phyloP scores from a whole-genome alignment of 2,888 invertebrate genomes.

The Oasisia sp. region DNA sequence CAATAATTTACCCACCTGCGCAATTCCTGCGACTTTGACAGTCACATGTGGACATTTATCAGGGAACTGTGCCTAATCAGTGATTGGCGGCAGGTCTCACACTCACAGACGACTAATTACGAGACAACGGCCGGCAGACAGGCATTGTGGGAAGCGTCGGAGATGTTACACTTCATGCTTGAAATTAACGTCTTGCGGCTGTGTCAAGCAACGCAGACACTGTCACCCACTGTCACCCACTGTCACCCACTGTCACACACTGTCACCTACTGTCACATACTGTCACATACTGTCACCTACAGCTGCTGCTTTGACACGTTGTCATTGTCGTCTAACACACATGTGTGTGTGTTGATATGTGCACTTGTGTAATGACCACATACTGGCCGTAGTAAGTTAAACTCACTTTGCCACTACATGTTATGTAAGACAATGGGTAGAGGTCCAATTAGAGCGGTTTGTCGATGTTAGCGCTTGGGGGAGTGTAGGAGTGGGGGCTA shows the following conservation, averaged over 20 bases:
- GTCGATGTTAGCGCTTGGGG: not conserved
- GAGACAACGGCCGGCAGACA: not conserved
- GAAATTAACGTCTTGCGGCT: not conserved
- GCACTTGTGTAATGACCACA: not conserved
- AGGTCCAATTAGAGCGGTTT: not conserved
- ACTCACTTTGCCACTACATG: not conserved
- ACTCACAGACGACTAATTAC: not conserved
- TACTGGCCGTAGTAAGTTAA: not conserved
- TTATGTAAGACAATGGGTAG: not conserved
- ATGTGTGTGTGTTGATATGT: not conserved
- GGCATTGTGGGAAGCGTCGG: not conserved
- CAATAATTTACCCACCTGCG: not conserved
- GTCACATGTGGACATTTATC: not conserved
- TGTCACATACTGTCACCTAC: too few species aligned
- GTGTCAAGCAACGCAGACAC: not conserved
- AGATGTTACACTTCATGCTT: not conserved
- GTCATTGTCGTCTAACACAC: not conserved
- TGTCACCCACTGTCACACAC: not conserved
- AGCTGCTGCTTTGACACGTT: not conserved
- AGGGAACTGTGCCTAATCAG: not conserved
- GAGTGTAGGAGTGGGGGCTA: not conserved
- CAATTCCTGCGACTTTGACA: not conserved
- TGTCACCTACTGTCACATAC: too few species aligned
- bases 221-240: not conserved
- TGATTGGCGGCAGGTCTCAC: not conserved